Conservation (phyloP, 1,140 invertebrate species). For the Cephus cinctus region DNA sequence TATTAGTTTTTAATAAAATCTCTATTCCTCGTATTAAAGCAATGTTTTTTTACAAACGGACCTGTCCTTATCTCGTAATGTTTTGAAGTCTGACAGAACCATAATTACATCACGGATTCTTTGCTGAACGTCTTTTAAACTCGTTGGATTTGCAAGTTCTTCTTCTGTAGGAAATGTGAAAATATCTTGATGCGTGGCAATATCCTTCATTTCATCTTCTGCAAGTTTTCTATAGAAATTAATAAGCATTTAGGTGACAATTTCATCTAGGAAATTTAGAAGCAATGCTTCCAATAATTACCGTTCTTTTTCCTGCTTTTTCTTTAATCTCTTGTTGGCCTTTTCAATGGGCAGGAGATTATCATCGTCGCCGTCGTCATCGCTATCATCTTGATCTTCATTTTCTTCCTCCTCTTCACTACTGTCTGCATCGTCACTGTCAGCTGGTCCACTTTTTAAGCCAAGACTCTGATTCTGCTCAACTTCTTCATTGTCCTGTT, state of each 20-base stretch:
- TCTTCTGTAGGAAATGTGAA: slow-evolving; percentile 75
- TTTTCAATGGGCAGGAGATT: slow-evolving; percentile 85
- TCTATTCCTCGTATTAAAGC: slow-evolving; percentile 9
- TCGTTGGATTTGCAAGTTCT: slow-evolving; percentile 70
- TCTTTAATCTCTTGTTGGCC: slow-evolving; percentile 74
- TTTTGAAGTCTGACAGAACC: slow-evolving; percentile 88
- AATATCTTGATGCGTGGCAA: slow-evolving; percentile 71
- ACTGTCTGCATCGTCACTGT: slow-evolving; percentile 47
- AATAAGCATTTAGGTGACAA: slow-evolving; percentile 10
- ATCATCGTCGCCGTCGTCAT: slow-evolving; percentile 59
- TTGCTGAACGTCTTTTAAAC: slow-evolving; percentile 83
- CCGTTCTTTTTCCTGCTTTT: slow-evolving; percentile 52
- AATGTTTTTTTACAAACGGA: slow-evolving; percentile 29
- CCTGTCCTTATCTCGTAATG: slow-evolving; percentile 70
- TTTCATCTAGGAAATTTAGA: slow-evolving; percentile 8
- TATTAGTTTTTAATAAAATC: slow-evolving; percentile 6
- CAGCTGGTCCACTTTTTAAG: slow-evolving; percentile 45
- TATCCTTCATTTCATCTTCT: slow-evolving; percentile 78
- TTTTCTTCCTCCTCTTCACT: slow-evolving; percentile 40
- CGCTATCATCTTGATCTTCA: slow-evolving; percentile 42
- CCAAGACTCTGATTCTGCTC: slow-evolving; percentile 26
- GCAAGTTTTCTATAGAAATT: slow-evolving; percentile 64
- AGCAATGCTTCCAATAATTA: slow-evolving; percentile 25
- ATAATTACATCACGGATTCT: slow-evolving; percentile 87
- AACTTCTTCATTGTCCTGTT: slow-evolving; percentile 21